phyloP scores from a whole-genome alignment of 53 echinoderm and acorn worm genomes.

The Henricia sp. region DNA sequence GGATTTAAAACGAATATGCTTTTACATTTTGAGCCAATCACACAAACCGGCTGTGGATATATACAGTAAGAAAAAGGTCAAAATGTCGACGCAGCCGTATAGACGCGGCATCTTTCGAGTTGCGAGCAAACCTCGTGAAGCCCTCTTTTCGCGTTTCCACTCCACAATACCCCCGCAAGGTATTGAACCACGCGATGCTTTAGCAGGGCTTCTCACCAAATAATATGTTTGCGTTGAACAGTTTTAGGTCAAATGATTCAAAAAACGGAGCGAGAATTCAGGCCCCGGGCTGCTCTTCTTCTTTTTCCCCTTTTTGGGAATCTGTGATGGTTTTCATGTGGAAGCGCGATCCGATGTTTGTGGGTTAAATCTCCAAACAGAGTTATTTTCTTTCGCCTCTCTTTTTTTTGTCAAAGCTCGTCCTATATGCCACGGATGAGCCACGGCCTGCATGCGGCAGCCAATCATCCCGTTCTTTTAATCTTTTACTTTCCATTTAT shows the following conservation, averaged over 20 bases:
- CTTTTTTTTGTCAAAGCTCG: slow-evolving; percentile 35
- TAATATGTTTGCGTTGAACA: slow-evolving; percentile 56
- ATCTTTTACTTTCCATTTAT: background rate
- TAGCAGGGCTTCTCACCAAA: too few species aligned
- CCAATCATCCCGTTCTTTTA: background rate
- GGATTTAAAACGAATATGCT: too few species aligned
- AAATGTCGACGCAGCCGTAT: too few species aligned
- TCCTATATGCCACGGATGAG: slow-evolving; percentile 33
- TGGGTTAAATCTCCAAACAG: slow-evolving; percentile 61
- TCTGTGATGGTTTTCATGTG: slow-evolving; percentile 51
- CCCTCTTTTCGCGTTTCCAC: too few species aligned
- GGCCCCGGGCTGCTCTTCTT: slow-evolving; percentile 38
- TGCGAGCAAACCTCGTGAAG: background rate
- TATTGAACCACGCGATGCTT: too few species aligned
- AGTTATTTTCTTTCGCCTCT: slow-evolving; percentile 18
- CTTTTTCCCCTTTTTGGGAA: slow-evolving; percentile 54
- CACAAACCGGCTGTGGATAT: too few species aligned
- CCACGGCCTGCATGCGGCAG: slow-evolving; percentile 5
- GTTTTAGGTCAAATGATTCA: slow-evolving; percentile 66
- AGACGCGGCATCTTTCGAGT: background rate
- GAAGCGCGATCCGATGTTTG: slow-evolving; percentile 56
- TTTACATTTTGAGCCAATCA: too few species aligned
- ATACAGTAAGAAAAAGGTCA: too few species aligned
- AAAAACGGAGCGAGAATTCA: slow-evolving; percentile 27
- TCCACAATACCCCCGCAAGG: too few species aligned